Evolutionary conservation across 2,113 vertebrate genomes (phyloP), one percentile per base, ranked within the genome.

Genomic region (Elgaria multicarinata): DNA sequence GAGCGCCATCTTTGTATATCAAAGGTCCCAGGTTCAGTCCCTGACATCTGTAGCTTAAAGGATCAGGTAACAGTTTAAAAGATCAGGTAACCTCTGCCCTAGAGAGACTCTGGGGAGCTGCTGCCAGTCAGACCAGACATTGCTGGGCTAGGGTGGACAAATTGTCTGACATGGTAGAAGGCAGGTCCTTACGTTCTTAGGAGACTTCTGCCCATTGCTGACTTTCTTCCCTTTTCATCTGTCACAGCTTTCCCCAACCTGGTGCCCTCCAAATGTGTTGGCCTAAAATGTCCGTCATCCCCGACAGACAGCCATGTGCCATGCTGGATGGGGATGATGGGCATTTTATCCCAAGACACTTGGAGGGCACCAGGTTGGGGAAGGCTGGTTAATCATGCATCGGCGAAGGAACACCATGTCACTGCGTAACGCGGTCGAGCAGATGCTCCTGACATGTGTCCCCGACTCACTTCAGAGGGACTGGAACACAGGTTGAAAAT

Each of bases 331-430:
- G 16, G 5, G 58, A 62, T 2, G 16, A 62, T 62, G 18, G 58
- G 5, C 58, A 62, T 62, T 20, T 62, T 62, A 62, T 3, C 58
- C 58, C 58, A 62, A 62, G 18, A 62, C 20, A 20, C 58, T 3
- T 62, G 58, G 58, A 62, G 16, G 50, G 58, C 20, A 22, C 18
- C 58, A 18, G 5, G 20, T 22, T 62, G 58, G 18, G 58, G 58
- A 62, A 62, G 58, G 20, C 20, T 3, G 20, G 58, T 13, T 20
- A 24, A 2, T 67, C 13, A 6, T 3, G 22, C 28, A 71, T 12
- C 24, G 16, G 33, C 22, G 88, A 94, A 93, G 91, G 83, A 93
- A 93, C 90, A 93, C 93, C 92, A 93, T 95, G 95, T 92, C 92
- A 31, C 46, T 53, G 13, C 10, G 76, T 44, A 31, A 53, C 14